Percentiles rank a stretch among this genome's conserved stretches.
phyloP scores from a whole-genome alignment of 2,113 vertebrate species.

The Vidua chalybeata region DNA sequence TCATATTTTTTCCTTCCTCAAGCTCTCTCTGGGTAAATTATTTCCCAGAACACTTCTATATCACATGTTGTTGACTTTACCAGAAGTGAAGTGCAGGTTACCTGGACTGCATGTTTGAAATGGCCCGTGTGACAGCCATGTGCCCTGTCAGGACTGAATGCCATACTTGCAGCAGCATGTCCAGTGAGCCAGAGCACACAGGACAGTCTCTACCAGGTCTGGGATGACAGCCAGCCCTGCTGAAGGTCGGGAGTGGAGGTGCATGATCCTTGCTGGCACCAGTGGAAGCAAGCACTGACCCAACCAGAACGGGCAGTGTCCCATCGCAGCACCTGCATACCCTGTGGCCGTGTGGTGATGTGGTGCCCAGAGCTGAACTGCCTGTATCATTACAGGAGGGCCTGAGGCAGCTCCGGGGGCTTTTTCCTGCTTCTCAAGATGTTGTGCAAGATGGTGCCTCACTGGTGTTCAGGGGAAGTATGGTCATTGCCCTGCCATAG shows the following conservation, averaged over 20 bases:
- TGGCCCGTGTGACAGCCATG: fast-evolving
- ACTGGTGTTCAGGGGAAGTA: background rate
- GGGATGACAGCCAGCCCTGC: background rate
- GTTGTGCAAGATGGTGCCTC: conserved; percentile 8
- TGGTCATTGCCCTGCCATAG: background rate
- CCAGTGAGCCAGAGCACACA: background rate
- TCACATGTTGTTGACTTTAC: background rate
- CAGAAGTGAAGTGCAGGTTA: background rate
- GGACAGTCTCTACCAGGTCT: background rate
- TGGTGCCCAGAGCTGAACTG: background rate
- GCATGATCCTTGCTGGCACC: background rate
- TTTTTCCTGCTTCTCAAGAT: background rate
- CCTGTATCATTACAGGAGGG: background rate
- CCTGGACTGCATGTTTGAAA: background rate
- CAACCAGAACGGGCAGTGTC: background rate
- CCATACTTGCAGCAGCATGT: background rate
- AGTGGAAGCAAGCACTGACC: background rate
- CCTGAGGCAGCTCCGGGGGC: background rate
- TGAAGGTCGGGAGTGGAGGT: fast-evolving
- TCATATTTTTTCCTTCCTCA: background rate
- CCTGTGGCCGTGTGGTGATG: background rate
- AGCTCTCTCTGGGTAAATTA: background rate
- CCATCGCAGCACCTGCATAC: background rate
- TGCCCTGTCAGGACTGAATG: background rate
- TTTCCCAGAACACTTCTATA: background rate